Evolutionary conservation across 2,888 invertebrate genomes (phyloP).

Genomic region (Dermolepida albohirtum): DNA sequence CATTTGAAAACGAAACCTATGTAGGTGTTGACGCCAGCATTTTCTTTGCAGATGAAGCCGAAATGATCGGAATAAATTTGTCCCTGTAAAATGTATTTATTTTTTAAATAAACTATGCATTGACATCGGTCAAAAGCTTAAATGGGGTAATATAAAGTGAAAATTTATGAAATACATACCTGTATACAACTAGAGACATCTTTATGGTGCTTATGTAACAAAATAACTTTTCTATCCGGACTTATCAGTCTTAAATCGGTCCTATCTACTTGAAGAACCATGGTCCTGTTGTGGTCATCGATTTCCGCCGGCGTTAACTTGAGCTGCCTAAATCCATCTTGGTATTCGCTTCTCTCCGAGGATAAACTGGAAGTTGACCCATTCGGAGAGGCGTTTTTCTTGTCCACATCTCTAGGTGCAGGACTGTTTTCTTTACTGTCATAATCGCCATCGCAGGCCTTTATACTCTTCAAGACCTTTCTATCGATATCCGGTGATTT

Average conservation of each 20-base stretch:
- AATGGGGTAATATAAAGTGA: no score
- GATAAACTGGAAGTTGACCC: constrained; percentile 18
- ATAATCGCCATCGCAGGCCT: constrained; percentile 68
- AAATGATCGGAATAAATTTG: constrained; percentile 86
- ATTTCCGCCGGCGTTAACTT: constrained; percentile 48
- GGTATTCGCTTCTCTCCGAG: constrained; percentile 14
- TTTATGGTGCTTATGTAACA: constrained; percentile 87
- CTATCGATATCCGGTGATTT: constrained; percentile 53
- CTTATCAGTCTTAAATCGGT: constrained; percentile 91
- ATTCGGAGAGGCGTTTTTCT: not conserved
- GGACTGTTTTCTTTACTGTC: constrained; percentile 29
- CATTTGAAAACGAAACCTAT: constrained; percentile 92
- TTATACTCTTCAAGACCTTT: constrained; percentile 47
- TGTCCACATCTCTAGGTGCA: not conserved
- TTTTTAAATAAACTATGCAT: no score
- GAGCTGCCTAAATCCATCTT: not conserved
- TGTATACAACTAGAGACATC: constrained; percentile 91
- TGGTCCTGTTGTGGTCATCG: constrained; percentile 87
- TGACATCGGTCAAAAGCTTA: no score
- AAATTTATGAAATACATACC: constrained; percentile 59
- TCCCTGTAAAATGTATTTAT: constrained; percentile 68
- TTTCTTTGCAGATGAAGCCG: constrained; percentile 93
- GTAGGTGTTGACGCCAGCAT: constrained; percentile 69
- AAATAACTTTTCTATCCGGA: constrained; percentile 90
- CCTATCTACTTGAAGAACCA: constrained; percentile 92